Percentiles rank a stretch among this genome's conserved stretches.
Evolutionary conservation across 2,797 vertebrate genomes (phyloP).

Genomic region (Apodemus agrarius): DNA sequence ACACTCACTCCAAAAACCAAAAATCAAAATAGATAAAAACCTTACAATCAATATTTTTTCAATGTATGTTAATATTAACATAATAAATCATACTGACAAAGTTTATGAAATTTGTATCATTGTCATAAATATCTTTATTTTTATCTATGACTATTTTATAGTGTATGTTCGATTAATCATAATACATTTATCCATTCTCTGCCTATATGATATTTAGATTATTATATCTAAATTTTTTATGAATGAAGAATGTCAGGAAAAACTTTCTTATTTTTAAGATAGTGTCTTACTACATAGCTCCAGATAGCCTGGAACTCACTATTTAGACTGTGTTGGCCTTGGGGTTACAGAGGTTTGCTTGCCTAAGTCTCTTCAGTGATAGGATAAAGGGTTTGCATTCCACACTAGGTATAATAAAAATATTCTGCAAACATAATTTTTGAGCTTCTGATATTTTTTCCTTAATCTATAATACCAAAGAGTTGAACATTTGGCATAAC

Average conservation of each 20-base stretch:
- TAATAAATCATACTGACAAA: slow-evolving; percentile 9
- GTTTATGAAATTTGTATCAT: neutral
- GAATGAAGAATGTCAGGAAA: slow-evolving; percentile 5
- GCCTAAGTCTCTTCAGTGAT: neutral
- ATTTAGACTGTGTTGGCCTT: neutral
- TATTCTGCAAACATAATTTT: neutral
- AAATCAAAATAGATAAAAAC: slow-evolving; percentile 6
- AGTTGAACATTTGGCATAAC: neutral
- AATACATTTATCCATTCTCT: neutral
- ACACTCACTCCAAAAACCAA: neutral
- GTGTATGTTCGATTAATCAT: neutral
- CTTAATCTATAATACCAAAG: neutral
- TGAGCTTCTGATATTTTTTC: slow-evolving; percentile 16
- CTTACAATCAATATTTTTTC: neutral
- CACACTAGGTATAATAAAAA: neutral
- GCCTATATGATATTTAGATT: slow-evolving; percentile 30
- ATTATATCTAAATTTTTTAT: slow-evolving; percentile 1
- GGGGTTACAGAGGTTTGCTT: too few species aligned
- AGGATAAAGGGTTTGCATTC: neutral
- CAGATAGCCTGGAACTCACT: neutral
- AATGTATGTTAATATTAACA: neutral
- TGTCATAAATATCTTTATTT: slow-evolving; percentile 11
- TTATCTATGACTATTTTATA: slow-evolving; percentile 25
- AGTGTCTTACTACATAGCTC: neutral
- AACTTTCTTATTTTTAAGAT: neutral